phyloP scores from a whole-genome alignment of 2,888 invertebrate species.

The Drosophila anomalata region DNA sequence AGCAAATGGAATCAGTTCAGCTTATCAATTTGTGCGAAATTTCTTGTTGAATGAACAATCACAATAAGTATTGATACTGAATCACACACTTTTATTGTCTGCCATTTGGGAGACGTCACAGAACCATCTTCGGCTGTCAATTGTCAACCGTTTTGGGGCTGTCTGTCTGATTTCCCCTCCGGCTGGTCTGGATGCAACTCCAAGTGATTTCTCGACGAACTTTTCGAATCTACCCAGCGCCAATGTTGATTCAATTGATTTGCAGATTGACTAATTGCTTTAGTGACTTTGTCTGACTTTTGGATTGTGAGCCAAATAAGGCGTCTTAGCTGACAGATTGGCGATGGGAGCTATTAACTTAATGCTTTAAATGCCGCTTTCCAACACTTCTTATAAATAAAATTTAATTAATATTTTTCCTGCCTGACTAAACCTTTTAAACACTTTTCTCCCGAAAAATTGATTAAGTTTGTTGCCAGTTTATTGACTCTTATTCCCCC shows the following conservation, averaged over 20 bases:
- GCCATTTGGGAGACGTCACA: constrained; percentile 17
- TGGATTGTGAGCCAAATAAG: not conserved
- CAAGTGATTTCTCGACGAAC: constrained; percentile 19
- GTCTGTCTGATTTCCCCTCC: not conserved
- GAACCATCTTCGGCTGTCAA: constrained; percentile 26
- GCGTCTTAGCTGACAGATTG: not conserved
- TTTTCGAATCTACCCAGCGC: constrained; percentile 7
- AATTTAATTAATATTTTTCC: not conserved
- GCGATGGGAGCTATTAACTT: not conserved
- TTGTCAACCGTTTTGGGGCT: constrained; percentile 30
- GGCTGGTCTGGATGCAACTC: constrained; percentile 10
- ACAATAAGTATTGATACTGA: constrained; percentile 15
- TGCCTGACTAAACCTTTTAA: not conserved
- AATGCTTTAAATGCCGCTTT: too few relatives aligned
- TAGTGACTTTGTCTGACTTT: constrained; percentile 13
- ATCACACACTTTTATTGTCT: constrained; percentile 14
- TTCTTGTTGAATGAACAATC: not conserved
- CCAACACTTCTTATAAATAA: not conserved
- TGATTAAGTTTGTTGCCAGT: not conserved
- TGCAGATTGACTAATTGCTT: constrained; percentile 33
- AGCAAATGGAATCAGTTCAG: constrained; percentile 42
- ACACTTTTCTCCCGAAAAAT: not conserved
- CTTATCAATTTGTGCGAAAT: constrained; percentile 24
- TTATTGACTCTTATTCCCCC: not conserved
- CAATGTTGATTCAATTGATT: constrained; percentile 39